Conservation (phyloP, 1,140 invertebrate species). For the Drosophila sucinea region DNA sequence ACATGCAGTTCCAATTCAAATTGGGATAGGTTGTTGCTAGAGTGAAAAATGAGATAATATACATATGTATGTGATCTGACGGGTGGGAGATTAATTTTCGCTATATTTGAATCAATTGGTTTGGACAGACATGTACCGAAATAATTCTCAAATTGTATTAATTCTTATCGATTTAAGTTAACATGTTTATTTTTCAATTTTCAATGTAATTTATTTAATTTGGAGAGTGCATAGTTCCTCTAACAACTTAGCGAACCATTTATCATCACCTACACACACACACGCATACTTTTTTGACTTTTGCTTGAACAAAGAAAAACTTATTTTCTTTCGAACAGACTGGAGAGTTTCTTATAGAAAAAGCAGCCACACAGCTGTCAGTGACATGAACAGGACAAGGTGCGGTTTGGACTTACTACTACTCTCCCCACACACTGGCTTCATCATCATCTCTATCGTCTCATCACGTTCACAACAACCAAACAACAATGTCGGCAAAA, state of each 20-base stretch:
- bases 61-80: background rate
- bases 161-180: background rate
- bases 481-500: conserved; percentile 1
- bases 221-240: background rate
- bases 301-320: conserved; percentile 2
- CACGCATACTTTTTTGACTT: conserved; percentile 1
- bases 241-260: background rate
- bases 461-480: background rate
- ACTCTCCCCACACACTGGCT: background rate
- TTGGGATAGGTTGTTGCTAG: background rate
- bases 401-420: conserved; percentile 3
- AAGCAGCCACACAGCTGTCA: conserved; percentile 2
- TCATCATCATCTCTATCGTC: background rate
- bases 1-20: background rate
- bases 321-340: background rate
- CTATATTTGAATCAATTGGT: too few species aligned
- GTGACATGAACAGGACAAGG: conserved; percentile 12
- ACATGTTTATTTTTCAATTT: background rate
- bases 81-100: background rate
- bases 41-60: background rate
- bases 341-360: conserved; percentile 4
- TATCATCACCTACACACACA: background rate
- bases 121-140: too few species aligned
- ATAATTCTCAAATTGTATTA: too few species aligned
- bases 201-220: background rate